Evolutionary conservation across 1,140 invertebrate genomes (phyloP).

Genomic region (Zaprionus davidi): DNA sequence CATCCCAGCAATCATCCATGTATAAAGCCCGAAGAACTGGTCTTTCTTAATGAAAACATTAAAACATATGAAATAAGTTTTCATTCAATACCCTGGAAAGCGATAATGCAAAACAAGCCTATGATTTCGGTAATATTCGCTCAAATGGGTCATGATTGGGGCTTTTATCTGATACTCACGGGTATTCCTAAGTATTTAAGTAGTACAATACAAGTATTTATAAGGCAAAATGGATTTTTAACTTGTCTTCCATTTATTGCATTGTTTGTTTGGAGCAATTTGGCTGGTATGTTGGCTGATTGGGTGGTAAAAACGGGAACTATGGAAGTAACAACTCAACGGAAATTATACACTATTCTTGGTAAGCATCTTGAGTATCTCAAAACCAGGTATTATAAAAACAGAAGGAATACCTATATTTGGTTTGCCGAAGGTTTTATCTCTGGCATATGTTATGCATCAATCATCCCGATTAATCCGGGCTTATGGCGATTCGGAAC

Average conservation of each 20-base stretch:
- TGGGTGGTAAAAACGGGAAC: constrained; percentile 30
- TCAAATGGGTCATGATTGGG: constrained; percentile 92
- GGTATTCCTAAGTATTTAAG: constrained; percentile 88
- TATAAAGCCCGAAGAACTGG: constrained; percentile 88
- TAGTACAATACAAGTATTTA: constrained; percentile 39
- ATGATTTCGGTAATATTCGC: constrained; percentile 86
- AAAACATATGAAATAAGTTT: neutral
- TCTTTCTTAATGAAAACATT: constrained; percentile 86
- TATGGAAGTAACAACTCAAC: constrained; percentile 19
- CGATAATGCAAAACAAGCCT: constrained; percentile 87
- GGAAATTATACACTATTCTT: constrained; percentile 45
- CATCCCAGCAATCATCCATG: constrained; percentile 88
- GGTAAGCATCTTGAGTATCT: constrained; percentile 29
- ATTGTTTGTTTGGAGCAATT: constrained; percentile 51
- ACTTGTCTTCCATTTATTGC: constrained; percentile 58
- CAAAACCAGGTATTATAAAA: neutral
- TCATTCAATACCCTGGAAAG: constrained; percentile 85
- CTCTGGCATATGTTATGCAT: no score
- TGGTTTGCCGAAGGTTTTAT: no score
- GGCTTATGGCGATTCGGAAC: no score
- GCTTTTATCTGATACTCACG: constrained; percentile 94
- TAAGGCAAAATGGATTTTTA: constrained; percentile 44
- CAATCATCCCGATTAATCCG: no score
- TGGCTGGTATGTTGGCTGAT: constrained; percentile 49
- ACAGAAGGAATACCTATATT: no score